A percentile compares a stretch with the other conserved stretches of the same genome.
Evolutionary conservation across 2,113 vertebrate species (phyloP).

Genomic region (Tonatia bakeri): DNA sequence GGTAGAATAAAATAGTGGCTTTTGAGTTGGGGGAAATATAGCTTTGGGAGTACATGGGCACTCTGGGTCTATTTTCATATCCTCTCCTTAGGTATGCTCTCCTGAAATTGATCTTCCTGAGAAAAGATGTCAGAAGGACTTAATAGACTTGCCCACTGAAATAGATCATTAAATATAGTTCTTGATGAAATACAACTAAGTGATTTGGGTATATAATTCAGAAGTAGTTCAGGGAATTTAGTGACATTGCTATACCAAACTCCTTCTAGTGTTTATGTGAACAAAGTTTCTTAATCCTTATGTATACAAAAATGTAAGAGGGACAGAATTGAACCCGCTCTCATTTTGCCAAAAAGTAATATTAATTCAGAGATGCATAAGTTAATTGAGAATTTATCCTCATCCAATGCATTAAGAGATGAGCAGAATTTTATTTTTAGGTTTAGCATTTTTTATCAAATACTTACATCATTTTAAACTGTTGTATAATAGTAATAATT

Average conservation of each 20-base stretch:
- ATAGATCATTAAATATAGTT: not conserved
- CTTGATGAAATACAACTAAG: constrained; percentile 4
- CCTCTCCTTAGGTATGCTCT: not conserved
- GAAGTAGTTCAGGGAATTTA: not conserved
- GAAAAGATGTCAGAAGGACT: not conserved
- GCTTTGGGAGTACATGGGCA: not conserved
- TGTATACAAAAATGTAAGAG: not conserved
- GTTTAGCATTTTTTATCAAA: not conserved
- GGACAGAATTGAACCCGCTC: not conserved
- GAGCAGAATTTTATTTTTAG: not conserved
- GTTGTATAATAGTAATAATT: not conserved
- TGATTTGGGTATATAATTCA: not conserved
- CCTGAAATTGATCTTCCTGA: not conserved
- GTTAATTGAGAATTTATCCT: not conserved
- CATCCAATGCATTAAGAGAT: not conserved
- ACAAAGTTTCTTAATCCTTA: not conserved
- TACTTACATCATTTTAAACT: not conserved
- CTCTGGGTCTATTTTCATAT: not conserved
- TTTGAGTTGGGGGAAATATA: not conserved
- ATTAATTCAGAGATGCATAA: not conserved
- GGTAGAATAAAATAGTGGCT: not conserved
- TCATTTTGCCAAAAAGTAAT: not conserved
- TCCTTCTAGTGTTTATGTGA: not conserved
- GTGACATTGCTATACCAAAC: not conserved
- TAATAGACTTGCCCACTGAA: not conserved